Percentiles rank a stretch among this genome's conserved stretches.
Evolutionary conservation across 2,797 vertebrate genomes (phyloP).

Genomic region (Sebastes vulpes): DNA sequence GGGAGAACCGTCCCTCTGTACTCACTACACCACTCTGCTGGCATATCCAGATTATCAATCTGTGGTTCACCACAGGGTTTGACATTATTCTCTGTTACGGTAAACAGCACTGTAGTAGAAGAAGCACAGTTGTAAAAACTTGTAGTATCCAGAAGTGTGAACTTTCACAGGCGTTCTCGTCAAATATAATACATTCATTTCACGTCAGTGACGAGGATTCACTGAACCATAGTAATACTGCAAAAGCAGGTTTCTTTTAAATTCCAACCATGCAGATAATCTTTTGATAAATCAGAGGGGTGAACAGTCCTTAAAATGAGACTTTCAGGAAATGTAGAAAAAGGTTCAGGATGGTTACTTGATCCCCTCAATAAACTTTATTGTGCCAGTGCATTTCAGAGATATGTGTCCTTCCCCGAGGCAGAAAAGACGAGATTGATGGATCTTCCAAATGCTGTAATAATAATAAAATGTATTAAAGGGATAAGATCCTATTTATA

Average conservation of each 20-base stretch:
- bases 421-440: background rate
- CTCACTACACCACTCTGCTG: background rate
- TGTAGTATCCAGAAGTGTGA: background rate
- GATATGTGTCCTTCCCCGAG: background rate
- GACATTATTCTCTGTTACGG: background rate
- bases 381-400: background rate
- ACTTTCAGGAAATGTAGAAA: background rate
- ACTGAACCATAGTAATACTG: background rate
- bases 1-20: background rate
- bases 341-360: background rate
- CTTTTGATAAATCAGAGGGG: background rate
- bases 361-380: background rate
- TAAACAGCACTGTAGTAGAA: background rate
- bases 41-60: background rate
- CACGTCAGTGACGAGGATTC: background rate
- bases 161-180: background rate
- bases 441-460: background rate
- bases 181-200: background rate
- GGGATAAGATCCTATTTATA: background rate
- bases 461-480: background rate
- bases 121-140: background rate
- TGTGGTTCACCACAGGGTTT: slow-evolving; percentile 7
- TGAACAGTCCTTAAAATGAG: background rate
- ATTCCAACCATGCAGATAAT: background rate
- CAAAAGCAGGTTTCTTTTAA: background rate